Base-by-base conservation (phyloP, 2,113 vertebrate genomes). In the Muscicapa adusta region DNA sequence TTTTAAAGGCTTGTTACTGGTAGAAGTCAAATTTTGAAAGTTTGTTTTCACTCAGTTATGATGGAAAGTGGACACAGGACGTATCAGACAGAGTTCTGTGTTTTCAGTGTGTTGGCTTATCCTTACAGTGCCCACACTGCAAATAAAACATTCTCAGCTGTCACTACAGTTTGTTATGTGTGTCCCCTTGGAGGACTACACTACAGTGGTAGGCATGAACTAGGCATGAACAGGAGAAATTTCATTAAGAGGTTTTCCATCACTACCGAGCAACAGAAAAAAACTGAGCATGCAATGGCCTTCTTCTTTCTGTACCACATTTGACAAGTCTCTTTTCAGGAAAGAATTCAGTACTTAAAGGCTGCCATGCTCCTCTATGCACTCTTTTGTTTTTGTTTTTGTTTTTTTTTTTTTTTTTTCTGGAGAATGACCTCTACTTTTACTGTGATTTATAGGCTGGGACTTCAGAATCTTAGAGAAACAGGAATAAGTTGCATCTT, bases 261-360 rank as follows among this genome's bases (percentile, higher is more conserved):
- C 9, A 71, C 95, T 94, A 91, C 90, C 54, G 78, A 90, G 92
- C 66, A 96, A 93, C 85, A 82, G n/a, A 34, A 54, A 77, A 79
- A 3, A 58, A 74, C 33, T 56, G 50, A 20, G 65, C 19, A 26
- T 63, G 34, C 85, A 51, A 2, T 50, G 50, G 3, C 50, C 31
- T 24, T 54, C 14, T 85, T 94, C 29, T 42, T 71, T 78, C 50
- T 33, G 33, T 68, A 31, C 5, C 14, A 17, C 73, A 47, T 34
- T 70, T 29, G 51, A 63, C 45, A 48, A 43, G 34, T 72, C 56
- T 93, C 14, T 61, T 80, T 57, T 76, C 33, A 48, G 66, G 53
- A 71, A 85, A 89, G 47, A 80, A 51, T 31, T 71, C 18, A 34
- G 14, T 72, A 33, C 25, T 65, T 62, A 68, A 51, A 42, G 25